A percentile compares a stretch with the other conserved stretches of the same genome.
Evolutionary conservation across 2,797 vertebrate species (phyloP).

Genomic region (Australoheros facetus): DNA sequence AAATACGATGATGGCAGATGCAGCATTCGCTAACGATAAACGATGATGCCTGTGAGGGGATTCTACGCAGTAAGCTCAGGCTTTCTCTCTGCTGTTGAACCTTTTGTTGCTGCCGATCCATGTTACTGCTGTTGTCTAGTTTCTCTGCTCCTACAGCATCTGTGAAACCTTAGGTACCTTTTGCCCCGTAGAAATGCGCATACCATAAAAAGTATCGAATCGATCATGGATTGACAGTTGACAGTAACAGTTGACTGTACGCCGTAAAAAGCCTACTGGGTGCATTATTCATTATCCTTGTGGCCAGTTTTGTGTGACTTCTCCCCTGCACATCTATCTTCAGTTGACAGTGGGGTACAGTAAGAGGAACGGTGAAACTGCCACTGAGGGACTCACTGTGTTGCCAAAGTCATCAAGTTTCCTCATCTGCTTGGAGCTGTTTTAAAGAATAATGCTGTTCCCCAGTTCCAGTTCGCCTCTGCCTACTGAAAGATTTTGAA

Average conservation of each 20-base stretch:
- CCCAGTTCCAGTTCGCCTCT: conserved; percentile 19
- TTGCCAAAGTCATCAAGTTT: conserved; percentile 49
- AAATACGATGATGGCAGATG: neutral
- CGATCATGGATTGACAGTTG: neutral
- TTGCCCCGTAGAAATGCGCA: neutral
- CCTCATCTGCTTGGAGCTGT: conserved; percentile 24
- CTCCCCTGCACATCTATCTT: neutral
- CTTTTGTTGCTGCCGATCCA: neutral
- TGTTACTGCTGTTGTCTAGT: neutral
- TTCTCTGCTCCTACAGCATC: rapidly evolving
- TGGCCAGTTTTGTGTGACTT: neutral
- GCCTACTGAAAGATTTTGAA: conserved; percentile 1
- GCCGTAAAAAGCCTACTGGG: neutral
- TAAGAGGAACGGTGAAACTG: neutral
- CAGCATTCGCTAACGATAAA: too few relatives aligned
- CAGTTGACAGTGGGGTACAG: neutral
- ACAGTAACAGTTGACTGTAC: neutral
- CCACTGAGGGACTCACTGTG: conserved; percentile 12
- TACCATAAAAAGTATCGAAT: rapidly evolving
- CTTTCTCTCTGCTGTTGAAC: neutral
- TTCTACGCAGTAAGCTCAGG: neutral
- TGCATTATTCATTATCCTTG: conserved; percentile 17
- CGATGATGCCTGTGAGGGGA: too few relatives aligned
- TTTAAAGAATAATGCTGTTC: conserved; percentile 43
- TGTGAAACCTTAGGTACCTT: neutral